Evolutionary conservation across 2,797 vertebrate species (phyloP), one percentile per base, ranked within the genome.

Genomic region (Chaenodraco wilsoni): DNA sequence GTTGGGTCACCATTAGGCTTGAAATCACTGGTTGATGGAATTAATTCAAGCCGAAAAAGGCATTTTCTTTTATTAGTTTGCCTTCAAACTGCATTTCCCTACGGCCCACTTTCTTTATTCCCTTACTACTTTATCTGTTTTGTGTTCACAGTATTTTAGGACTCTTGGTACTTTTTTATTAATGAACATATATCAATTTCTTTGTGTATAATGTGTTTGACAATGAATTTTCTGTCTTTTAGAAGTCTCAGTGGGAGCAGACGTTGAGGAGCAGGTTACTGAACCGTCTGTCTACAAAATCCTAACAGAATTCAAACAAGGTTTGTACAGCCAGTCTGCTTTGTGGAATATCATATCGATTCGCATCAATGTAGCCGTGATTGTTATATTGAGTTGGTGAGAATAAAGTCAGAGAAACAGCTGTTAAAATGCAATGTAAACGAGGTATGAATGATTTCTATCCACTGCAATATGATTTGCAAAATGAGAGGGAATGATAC

Each of bases 291-390:
- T 84, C 63, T 76, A 78, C 67, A 84, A 84, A 78, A 75, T 68
- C 66, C 76, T 60, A 65, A 72, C 76, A 43, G 87, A 91, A 76
- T 78, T 86, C 27, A 79, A 84, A 58, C 61, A 84, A 93, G 93
- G 92, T 94, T 83, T 66, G 90, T 91, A 50, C 51, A 62, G 31
- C 14, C 21, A 19, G 6, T 65, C 19, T 54, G 8, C 1, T 40
- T 21, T 31, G 2, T 48, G 13, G 10, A 21, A 19, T 13, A 11
- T 46, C 15, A 1, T 40, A 51, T 72, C 54, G 37, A 58, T 63
- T 62, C 43, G 9, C 16, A 17, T 49, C 31, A 40, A 63, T 43
- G 9, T n/a, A 49, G 58, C 52, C 17, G 17, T 48, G 19, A 55
- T 54, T 62, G 10, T 14, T 69, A 44, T 14, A 17, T 48, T 41